Base-by-base conservation (phyloP, 1,140 invertebrate species). In the Temnothorax nylanderi region DNA sequence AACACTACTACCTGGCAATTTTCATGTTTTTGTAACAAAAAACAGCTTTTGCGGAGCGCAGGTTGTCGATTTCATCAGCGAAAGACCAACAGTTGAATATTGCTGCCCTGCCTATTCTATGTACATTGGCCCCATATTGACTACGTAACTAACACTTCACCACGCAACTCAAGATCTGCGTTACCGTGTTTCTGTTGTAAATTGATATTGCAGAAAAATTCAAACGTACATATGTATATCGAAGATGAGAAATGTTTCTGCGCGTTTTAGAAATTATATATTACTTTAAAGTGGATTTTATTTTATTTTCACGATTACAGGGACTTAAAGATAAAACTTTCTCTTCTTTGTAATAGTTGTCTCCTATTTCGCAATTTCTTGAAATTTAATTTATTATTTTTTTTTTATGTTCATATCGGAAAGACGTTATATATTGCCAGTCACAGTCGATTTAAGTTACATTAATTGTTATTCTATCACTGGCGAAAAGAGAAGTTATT, bases 21-120 rank as follows among this genome's bases (percentile, higher is more conserved):
- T 82, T 44, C 44, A 34, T 72, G 54, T 74, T 74, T 82, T 74
- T 34, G 1, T 60, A 72, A 37, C 67, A 58, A 21, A 74, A 44
- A 72, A 58, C 16, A 32, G 47, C 13, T 82, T 47, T 56, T 72
- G 51, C 21, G 16, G 21, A 32, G 11, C 51, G 34, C 47, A 26
- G 32, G 7, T 78, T 78, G 62, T 13, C 51, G 26, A 58, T 82
- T 58, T 82, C 18, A 74, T 62, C 41, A 58, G 21, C 21, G 49
- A 82, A 49, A 82, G 26, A 82, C 58, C 37, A 58, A 11, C 41
- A 44, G 8, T 37, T 41, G 13, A 34, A 72, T 44, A 26, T 54
- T 80, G 62, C 47, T 65, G 26, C 18, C 1, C 41, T 82, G 47
- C 11, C 26, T 16, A 11, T 81, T 71, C n/a, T 26, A 26, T 26